phyloP scores from a whole-genome alignment of 2,113 vertebrate species.

The Psilopogon haemacephalus region DNA sequence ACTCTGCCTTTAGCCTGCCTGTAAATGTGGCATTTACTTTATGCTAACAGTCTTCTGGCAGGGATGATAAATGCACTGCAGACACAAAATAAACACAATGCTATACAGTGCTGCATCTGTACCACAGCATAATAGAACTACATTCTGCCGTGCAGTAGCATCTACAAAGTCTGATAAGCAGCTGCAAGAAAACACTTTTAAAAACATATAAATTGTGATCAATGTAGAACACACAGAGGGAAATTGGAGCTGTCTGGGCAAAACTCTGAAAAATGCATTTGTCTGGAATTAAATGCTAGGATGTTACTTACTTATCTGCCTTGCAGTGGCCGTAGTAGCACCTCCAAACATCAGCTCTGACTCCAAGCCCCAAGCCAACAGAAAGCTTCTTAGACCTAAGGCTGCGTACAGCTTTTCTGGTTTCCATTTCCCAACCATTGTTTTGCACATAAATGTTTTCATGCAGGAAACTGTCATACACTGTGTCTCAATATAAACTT shows the following conservation, averaged over 20 bases:
- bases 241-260: not conserved
- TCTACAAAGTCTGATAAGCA: constrained; percentile 60
- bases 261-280: not conserved
- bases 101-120: not conserved
- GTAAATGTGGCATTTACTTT: constrained; percentile 44
- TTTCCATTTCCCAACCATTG: not conserved
- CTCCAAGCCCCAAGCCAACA: not conserved
- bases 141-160: not conserved
- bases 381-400: not conserved
- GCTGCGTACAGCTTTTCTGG: not conserved
- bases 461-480: not conserved
- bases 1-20: not conserved
- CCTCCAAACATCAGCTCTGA: not conserved
- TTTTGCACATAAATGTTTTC: not conserved
- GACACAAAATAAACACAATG: not conserved
- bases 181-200: not conserved
- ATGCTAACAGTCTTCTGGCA: not conserved
- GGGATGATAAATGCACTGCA: constrained; percentile 4
- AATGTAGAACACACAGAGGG: not conserved
- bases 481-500: not conserved
- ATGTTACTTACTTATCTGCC: not conserved
- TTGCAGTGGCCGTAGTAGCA: not conserved
- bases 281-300: not conserved
- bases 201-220: constrained; percentile 10
- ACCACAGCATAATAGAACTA: not conserved